A percentile compares a stretch with the other conserved stretches of the same genome.
phyloP scores from a whole-genome alignment of 2,888 invertebrate genomes.

The Trichacis sp. region DNA sequence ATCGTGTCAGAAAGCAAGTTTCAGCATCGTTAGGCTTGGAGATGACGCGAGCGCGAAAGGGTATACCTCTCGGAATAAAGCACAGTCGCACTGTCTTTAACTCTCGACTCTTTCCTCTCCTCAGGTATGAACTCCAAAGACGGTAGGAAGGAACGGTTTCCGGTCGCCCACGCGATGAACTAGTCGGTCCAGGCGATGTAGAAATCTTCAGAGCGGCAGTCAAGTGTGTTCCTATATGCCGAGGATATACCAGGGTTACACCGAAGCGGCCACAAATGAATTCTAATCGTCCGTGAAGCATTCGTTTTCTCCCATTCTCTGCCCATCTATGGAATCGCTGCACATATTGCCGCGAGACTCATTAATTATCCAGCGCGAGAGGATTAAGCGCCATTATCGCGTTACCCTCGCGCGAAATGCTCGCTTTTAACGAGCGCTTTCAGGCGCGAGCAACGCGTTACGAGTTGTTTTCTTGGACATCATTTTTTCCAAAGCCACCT shows the following conservation, averaged over 20 bases:
- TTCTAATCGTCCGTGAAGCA: conserved; percentile 37
- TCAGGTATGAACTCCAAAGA: conserved; percentile 56
- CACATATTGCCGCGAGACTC: conserved; percentile 37
- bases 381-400: conserved; percentile 31
- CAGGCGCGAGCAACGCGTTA: conserved; percentile 9
- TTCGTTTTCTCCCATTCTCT: conserved; percentile 38
- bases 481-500: conserved; percentile 11
- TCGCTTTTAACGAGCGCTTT: conserved; percentile 25
- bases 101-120: conserved; percentile 24
- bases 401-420: conserved; percentile 23
- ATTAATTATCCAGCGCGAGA: conserved; percentile 32
- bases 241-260: conserved; percentile 23
- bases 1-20: not conserved
- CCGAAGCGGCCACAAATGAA: conserved; percentile 28
- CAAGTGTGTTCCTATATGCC: conserved; percentile 43
- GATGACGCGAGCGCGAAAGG: conserved; percentile 32
- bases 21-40: not conserved
- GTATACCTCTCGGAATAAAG: conserved; percentile 24
- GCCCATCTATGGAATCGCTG: conserved; percentile 38
- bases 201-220: conserved; percentile 59
- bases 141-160: conserved; percentile 74
- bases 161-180: conserved; percentile 64
- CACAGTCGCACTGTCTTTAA: conserved; percentile 26
- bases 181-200: conserved; percentile 57
- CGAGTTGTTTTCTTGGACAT: conserved; percentile 11